These are phyloP conservation scores for Poeciliopsis turrubarensis DNA, from an alignment of 2,113 vertebrate genomes.

Conservation along the genomic window DNA sequence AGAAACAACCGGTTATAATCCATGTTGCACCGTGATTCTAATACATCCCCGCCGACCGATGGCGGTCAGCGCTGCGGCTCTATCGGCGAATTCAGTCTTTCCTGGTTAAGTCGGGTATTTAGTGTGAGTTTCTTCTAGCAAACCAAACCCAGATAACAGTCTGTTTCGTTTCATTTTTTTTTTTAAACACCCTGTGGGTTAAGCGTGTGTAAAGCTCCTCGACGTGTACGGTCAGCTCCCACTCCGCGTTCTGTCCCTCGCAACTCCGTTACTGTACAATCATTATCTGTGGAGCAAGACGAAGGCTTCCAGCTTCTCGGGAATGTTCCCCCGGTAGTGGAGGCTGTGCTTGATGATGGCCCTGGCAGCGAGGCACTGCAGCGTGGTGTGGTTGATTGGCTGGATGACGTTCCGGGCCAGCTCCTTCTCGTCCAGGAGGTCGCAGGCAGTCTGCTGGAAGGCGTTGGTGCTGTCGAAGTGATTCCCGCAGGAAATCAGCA, in stretches of 20 bases:
- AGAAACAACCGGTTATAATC: slow-evolving; percentile 53
- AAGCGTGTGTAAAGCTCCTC: slow-evolving; percentile 5
- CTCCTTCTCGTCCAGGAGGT: slow-evolving; percentile 96
- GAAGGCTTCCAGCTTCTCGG: slow-evolving; percentile 95
- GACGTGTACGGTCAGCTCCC: not conserved
- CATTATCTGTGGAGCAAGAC: slow-evolving; percentile 96
- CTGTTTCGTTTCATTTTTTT: not conserved
- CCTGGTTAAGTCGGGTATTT: slow-evolving; percentile 28
- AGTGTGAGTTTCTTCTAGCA: slow-evolving; percentile 36
- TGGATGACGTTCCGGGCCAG: slow-evolving; percentile 96
- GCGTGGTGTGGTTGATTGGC: slow-evolving; percentile 95
- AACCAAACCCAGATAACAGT: slow-evolving; percentile 28
- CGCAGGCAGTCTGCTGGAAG: slow-evolving; percentile 91
- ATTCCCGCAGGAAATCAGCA: slow-evolving; percentile 93
- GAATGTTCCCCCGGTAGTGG: slow-evolving; percentile 89
- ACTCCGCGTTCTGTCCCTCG: not conserved
- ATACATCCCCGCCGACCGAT: slow-evolving; percentile 40
- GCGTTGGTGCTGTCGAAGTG: slow-evolving; percentile 98
- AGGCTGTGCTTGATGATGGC: slow-evolving; percentile 92
- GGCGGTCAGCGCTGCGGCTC: not conserved
- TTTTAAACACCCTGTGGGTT: slow-evolving; percentile 24
- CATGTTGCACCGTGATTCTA: slow-evolving; percentile 56
- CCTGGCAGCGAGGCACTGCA: slow-evolving; percentile 97
- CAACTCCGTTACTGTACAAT: not conserved
- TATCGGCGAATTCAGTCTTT: slow-evolving; percentile 21